Percentiles rank a stretch among this genome's conserved stretches.
Conservation (phyloP, 2,113 vertebrate genomes). For the Prinia subflava region DNA sequence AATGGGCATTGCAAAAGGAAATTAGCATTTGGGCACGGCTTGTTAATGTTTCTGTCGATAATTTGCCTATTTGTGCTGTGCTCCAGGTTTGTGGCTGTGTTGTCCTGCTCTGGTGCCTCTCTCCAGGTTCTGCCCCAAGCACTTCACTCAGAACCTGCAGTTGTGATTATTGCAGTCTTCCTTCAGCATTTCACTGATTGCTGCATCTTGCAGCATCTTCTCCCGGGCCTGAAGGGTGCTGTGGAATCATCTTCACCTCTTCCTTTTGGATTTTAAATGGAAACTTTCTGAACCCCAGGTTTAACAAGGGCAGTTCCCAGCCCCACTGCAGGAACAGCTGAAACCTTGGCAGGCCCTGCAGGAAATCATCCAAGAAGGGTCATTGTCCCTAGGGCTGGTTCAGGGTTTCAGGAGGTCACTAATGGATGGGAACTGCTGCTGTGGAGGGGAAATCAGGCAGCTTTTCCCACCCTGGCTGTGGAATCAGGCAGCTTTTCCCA, state of each 20-base stretch:
- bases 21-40: background rate
- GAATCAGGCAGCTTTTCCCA: background rate
- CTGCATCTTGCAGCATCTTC: background rate
- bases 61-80: fast-evolving
- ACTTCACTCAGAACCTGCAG: background rate
- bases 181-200: background rate
- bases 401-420: background rate
- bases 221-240: background rate
- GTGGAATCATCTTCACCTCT: background rate
- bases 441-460: background rate
- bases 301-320: background rate
- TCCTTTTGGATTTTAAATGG: fast-evolving
- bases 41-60: fast-evolving
- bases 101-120: background rate
- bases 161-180: background rate
- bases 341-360: background rate
- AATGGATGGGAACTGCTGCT: fast-evolving
- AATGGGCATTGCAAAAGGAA: background rate
- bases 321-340: background rate
- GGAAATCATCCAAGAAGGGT: background rate
- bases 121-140: background rate
- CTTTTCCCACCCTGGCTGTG: background rate
- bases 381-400: fast-evolving
- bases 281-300: background rate
- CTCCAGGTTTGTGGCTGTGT: background rate